These are phyloP conservation scores for Sphenopsis melanotis DNA, from an alignment of 2,797 vertebrate genomes.

Conservation along the genomic window DNA sequence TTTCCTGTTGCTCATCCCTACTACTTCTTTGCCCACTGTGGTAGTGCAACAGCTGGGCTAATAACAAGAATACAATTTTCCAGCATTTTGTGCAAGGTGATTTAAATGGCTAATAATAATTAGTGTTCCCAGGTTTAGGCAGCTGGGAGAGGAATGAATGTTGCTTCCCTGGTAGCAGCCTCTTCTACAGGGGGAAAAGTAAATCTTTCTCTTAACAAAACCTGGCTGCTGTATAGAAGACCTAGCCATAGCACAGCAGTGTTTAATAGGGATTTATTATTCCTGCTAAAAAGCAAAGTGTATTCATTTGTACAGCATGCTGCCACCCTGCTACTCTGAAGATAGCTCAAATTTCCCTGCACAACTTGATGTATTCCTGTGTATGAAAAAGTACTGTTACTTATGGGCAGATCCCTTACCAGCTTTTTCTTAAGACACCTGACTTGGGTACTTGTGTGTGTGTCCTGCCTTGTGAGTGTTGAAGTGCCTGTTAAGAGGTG, in stretches of 20 bases:
- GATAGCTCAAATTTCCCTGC: not conserved
- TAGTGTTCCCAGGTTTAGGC: not conserved
- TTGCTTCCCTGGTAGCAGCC: not conserved
- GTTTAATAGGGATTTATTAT: not conserved
- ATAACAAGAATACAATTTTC: not conserved
- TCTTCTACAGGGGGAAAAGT: not conserved
- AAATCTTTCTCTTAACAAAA: not conserved
- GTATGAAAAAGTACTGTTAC: accelerated
- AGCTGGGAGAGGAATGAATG: not conserved
- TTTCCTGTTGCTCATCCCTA: not conserved
- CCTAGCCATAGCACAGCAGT: not conserved
- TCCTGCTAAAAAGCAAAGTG: not conserved
- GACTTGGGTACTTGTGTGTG: not conserved
- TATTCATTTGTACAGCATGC: not conserved
- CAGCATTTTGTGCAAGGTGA: not conserved
- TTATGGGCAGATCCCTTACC: not conserved
- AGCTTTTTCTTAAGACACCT: not conserved
- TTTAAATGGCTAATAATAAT: not conserved
- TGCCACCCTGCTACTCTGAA: not conserved
- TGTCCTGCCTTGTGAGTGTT: not conserved
- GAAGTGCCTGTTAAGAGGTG: accelerated
- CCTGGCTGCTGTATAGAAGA: not conserved
- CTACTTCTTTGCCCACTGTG: not conserved
- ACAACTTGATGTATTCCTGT: not conserved
- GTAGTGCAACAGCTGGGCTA: not conserved